Percentiles rank a stretch among this genome's conserved stretches.
Conservation (phyloP, 2,797 vertebrate genomes). For the Aviceda leuphotes region DNA sequence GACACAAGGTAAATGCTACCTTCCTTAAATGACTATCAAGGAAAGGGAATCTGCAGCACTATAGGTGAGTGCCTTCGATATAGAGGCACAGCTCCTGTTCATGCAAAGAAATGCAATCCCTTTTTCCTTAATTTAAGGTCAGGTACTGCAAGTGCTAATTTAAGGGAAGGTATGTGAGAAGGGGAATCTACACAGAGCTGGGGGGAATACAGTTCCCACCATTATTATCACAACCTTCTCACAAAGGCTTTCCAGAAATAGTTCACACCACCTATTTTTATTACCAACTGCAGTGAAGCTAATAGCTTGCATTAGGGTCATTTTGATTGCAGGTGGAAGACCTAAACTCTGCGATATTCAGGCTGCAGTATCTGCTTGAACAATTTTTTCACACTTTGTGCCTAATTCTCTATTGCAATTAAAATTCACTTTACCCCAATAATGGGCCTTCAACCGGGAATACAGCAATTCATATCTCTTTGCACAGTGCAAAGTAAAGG, state of each 20-base stretch:
- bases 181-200: background rate
- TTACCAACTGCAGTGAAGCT: background rate
- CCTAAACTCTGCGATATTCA: background rate
- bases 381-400: background rate
- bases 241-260: background rate
- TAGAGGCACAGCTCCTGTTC: background rate
- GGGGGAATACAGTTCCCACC: background rate
- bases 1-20: background rate
- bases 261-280: slow-evolving; percentile 24
- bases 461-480: background rate
- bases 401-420: background rate
- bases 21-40: background rate
- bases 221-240: background rate
- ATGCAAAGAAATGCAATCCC: background rate
- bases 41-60: background rate
- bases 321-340: background rate
- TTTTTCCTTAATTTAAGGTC: background rate
- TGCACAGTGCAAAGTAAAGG: background rate
- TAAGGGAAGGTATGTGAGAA: background rate
- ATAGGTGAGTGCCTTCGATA: background rate
- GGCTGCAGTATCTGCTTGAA: background rate
- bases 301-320: background rate
- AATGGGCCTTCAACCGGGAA: background rate
- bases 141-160: background rate
- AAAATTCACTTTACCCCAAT: background rate